Evolutionary conservation across 1,140 invertebrate species (phyloP).

Genomic region (Sesamia nonagrioides): DNA sequence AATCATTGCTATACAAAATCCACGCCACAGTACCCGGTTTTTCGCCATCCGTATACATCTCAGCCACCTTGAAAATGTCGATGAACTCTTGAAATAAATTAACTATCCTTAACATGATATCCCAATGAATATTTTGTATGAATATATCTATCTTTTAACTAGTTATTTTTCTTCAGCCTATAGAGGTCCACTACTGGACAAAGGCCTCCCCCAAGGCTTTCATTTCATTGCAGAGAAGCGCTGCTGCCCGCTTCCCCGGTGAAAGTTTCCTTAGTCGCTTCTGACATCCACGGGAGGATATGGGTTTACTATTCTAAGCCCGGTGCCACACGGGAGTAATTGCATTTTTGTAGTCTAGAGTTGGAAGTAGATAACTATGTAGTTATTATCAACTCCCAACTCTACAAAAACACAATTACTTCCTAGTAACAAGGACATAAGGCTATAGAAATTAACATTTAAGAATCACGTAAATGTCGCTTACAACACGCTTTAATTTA

Average conservation of each 20-base stretch:
- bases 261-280: too few relatives aligned
- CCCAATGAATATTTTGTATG: constrained; percentile 1
- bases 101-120: background rate
- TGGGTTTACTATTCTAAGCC: too few relatives aligned
- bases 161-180: background rate
- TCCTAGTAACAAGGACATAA: constrained; percentile 31
- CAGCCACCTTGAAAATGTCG: background rate
- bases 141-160: background rate
- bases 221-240: too few relatives aligned
- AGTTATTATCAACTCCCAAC: too few relatives aligned
- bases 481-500: background rate
- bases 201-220: too few relatives aligned
- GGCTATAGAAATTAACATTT: background rate
- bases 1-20: background rate
- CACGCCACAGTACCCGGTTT: background rate
- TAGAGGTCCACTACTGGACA: too few relatives aligned
- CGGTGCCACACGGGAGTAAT: too few relatives aligned
- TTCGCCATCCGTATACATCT: background rate
- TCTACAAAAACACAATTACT: constrained; percentile 1
- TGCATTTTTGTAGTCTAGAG: too few relatives aligned
- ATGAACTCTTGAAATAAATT: background rate
- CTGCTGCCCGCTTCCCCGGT: too few relatives aligned
- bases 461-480: constrained; percentile 25
- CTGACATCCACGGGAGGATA: too few relatives aligned
- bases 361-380: too few relatives aligned